Percentiles rank a stretch among this genome's conserved stretches.
Conservation (phyloP, 2,797 vertebrate genomes). For the Parotocinclus haroldoi region DNA sequence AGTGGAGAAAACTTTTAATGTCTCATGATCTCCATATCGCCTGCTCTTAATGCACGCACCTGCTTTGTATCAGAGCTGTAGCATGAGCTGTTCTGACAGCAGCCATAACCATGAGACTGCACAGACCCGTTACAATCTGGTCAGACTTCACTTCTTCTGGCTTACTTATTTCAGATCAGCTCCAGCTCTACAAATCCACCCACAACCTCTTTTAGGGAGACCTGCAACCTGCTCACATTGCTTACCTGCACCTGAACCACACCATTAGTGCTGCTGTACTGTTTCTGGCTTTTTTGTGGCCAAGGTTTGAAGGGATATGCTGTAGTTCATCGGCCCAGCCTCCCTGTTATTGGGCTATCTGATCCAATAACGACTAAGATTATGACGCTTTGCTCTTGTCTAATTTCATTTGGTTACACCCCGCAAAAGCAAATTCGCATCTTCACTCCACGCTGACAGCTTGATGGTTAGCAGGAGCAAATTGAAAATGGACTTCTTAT, state of each 20-base stretch:
- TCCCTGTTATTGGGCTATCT: conserved; percentile 37
- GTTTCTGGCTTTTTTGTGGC: conserved; percentile 4
- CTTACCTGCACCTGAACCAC: neutral
- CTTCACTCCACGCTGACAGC: conserved; percentile 17
- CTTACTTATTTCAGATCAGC: no score
- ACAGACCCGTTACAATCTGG: conserved; percentile 7
- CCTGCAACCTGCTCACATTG: conserved; percentile 3
- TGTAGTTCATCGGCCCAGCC: conserved; percentile 38
- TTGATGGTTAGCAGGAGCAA: conserved; percentile 16
- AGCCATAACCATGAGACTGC: conserved; percentile 8
- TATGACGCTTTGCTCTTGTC: conserved; percentile 37
- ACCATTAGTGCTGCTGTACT: neutral
- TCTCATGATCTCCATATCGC: no score
- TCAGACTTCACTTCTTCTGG: neutral
- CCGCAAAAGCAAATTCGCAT: conserved; percentile 17
- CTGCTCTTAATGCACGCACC: neutral
- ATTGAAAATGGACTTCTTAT: neutral
- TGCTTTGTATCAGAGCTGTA: conserved; percentile 15
- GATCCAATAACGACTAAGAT: conserved; percentile 47
- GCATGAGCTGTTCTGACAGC: conserved; percentile 10
- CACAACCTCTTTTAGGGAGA: neutral
- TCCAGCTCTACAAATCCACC: neutral
- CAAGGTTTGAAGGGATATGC: conserved; percentile 10
- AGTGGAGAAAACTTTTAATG: no score
- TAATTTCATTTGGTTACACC: conserved; percentile 40